Evolutionary conservation across 2,113 vertebrate genomes (phyloP).

Genomic region (Melanotaenia duboulayi): DNA sequence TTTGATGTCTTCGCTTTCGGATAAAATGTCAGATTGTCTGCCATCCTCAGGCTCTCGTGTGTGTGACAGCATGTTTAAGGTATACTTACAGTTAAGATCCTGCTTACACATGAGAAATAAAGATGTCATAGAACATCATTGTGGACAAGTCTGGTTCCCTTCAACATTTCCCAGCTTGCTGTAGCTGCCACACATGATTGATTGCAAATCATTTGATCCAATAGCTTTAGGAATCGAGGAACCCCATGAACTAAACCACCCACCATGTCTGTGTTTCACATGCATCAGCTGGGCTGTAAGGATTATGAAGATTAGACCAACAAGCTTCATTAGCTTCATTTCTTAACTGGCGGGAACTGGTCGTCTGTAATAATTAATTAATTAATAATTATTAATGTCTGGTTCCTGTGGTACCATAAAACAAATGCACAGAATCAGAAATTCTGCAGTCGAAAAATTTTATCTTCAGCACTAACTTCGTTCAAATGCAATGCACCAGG

Average conservation of each 20-base stretch:
- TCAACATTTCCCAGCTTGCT: neutral
- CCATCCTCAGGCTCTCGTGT: neutral
- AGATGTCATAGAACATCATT: conserved; percentile 9
- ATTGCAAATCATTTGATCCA: neutral
- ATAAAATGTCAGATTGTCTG: conserved; percentile 21
- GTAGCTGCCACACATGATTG: conserved; percentile 10
- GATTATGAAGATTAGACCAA: conserved; percentile 13
- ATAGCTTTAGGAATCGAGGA: neutral
- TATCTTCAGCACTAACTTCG: too few relatives aligned
- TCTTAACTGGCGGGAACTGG: too few relatives aligned
- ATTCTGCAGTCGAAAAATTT: too few relatives aligned
- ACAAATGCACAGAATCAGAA: too few relatives aligned
- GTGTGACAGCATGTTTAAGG: conserved; percentile 15
- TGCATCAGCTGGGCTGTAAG: neutral
- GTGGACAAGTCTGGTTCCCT: neutral
- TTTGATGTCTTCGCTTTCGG: conserved; percentile 40
- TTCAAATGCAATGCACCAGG: too few relatives aligned
- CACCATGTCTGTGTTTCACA: neutral
- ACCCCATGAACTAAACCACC: neutral
- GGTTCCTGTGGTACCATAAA: too few relatives aligned
- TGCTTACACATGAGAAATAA: conserved; percentile 10
- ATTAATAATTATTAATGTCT: too few relatives aligned
- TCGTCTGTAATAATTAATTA: too few relatives aligned
- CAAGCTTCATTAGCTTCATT: neutral
- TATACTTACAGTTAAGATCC: conserved; percentile 18